Evolutionary conservation across 2,113 vertebrate genomes (phyloP).

Genomic region (Chunga burmeisteri): DNA sequence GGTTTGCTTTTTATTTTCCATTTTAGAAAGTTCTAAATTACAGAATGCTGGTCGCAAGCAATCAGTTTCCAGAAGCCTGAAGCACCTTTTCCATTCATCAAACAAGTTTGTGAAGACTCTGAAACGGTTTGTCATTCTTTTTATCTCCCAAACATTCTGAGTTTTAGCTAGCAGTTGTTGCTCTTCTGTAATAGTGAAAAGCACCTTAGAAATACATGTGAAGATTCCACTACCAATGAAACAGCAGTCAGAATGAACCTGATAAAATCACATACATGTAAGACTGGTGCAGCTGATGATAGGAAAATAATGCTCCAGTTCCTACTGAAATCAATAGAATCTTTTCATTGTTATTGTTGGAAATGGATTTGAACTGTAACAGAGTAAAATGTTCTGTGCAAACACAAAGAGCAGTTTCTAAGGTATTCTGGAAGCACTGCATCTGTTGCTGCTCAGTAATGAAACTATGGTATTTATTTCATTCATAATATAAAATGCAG

Average conservation of each 20-base stretch:
- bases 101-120: slow-evolving; percentile 98
- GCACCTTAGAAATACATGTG: not conserved
- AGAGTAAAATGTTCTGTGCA: not conserved
- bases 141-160: not conserved
- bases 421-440: not conserved
- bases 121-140: slow-evolving; percentile 82
- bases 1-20: slow-evolving; percentile 1
- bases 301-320: not conserved
- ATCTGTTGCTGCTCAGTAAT: not conserved
- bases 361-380: not conserved
- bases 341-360: not conserved
- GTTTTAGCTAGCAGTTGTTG: not conserved
- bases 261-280: not conserved
- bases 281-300: not conserved
- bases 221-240: not conserved
- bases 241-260: not conserved
- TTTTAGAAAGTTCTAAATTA: slow-evolving; percentile 87
- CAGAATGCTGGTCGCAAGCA: slow-evolving; percentile 94
- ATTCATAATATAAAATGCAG: not conserved
- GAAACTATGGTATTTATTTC: not conserved
- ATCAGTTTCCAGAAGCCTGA: slow-evolving; percentile 93
- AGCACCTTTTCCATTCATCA: slow-evolving; percentile 97
- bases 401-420: not conserved
- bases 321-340: not conserved
- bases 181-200: not conserved